A percentile compares a stretch with the other conserved stretches of the same genome.
Conservation (phyloP, 2,888 invertebrate species). For the Drosophila fungiperda region DNA sequence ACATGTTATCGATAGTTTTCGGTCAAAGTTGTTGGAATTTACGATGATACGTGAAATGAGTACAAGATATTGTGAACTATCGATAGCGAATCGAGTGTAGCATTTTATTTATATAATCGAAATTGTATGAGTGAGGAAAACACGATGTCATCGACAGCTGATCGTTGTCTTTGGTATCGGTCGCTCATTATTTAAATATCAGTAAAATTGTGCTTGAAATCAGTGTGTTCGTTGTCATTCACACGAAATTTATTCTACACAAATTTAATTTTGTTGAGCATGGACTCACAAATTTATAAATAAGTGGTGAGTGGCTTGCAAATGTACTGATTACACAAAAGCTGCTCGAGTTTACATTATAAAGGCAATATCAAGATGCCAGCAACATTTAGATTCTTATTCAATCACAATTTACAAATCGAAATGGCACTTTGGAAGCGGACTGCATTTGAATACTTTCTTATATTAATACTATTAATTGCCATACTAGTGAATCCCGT, state of each 20-base stretch:
- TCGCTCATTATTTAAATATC: not conserved
- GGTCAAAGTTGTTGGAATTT: not conserved
- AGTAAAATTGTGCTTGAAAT: not conserved
- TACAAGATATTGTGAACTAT: not conserved
- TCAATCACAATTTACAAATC: constrained; percentile 59
- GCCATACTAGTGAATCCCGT: constrained; percentile 57
- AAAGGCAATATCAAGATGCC: constrained; percentile 55
- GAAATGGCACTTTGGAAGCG: constrained; percentile 59
- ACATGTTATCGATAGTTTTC: constrained; percentile 24
- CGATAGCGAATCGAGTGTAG: not conserved
- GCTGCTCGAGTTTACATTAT: not conserved
- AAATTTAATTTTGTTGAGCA: constrained; percentile 19
- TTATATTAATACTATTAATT: constrained; percentile 55
- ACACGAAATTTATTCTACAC: constrained; percentile 11
- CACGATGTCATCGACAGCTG: not conserved
- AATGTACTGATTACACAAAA: constrained; percentile 13
- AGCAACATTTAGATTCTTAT: constrained; percentile 54
- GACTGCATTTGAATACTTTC: constrained; percentile 61
- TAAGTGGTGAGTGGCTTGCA: constrained; percentile 6
- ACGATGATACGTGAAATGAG: not conserved
- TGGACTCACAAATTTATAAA: constrained; percentile 30
- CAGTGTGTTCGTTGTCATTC: constrained; percentile 32
- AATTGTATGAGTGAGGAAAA: not conserved
- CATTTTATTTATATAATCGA: not conserved
- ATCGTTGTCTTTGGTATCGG: not conserved